These are phyloP conservation scores for Puffinus mauretanicus DNA, from an alignment of 2,113 vertebrate species.

Conservation along the genomic window DNA sequence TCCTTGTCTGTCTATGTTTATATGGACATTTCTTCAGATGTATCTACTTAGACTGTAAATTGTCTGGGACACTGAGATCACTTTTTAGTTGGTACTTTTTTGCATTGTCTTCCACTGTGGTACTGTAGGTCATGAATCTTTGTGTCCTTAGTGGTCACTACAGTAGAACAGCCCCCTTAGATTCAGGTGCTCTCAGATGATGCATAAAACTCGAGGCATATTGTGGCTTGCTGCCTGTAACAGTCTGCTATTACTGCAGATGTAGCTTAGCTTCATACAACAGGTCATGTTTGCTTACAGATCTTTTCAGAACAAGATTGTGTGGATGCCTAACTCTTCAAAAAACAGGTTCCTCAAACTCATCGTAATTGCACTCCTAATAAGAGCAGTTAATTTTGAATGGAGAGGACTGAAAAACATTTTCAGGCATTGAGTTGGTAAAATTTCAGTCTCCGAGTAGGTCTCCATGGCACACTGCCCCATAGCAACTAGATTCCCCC, in stretches of 20 bases:
- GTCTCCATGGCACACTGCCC: rapidly evolving
- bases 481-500: neutral
- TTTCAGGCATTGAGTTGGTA: neutral
- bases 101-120: neutral
- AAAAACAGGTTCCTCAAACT: neutral
- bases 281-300: neutral
- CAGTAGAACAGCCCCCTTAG: neutral
- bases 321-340: neutral
- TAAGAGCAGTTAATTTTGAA: neutral
- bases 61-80: neutral
- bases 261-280: neutral
- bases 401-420: neutral
- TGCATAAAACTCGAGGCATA: neutral
- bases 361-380: neutral
- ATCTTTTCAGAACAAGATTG: neutral
- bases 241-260: neutral
- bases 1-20: neutral
- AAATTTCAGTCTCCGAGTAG: neutral
- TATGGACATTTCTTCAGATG: neutral
- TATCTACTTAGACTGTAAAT: neutral
- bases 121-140: neutral
- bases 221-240: neutral
- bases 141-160: neutral
- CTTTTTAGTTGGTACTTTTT: neutral
- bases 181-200: neutral